These are phyloP conservation scores for Heterotis niloticus DNA, from an alignment of 2,113 vertebrate species.

Conservation along the genomic window DNA sequence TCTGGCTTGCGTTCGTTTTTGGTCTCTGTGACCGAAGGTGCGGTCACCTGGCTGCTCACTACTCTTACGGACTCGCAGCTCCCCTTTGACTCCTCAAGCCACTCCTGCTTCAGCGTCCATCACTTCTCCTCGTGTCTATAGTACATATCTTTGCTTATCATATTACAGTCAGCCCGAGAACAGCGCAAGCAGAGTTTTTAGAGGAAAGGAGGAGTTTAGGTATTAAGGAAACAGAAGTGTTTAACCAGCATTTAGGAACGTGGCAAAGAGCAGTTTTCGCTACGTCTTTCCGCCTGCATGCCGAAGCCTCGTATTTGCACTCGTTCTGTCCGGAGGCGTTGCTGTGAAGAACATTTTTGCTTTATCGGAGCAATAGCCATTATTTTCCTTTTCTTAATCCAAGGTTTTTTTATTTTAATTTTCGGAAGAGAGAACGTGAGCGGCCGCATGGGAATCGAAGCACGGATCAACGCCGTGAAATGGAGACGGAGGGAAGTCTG, in stretches of 20 bases:
- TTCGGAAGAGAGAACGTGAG: background rate
- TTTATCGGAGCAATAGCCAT: conserved; percentile 41
- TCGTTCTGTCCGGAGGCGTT: conserved; percentile 53
- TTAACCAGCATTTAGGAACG: conserved; percentile 2
- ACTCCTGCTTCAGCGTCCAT: conserved; percentile 12
- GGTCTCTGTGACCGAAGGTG: background rate
- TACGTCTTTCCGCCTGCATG: conserved; percentile 32
- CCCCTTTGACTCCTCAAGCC: conserved; percentile 1
- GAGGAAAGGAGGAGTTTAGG: background rate
- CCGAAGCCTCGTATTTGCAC: conserved; percentile 55
- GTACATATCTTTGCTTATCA: background rate
- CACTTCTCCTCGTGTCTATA: conserved; percentile 33
- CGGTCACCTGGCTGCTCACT: background rate
- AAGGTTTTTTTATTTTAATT: conserved; percentile 13
- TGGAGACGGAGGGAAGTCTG: conserved; percentile 28
- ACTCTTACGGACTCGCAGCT: background rate
- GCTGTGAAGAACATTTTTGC: conserved; percentile 70
- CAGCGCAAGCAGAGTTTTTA: background rate
- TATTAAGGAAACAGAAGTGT: background rate
- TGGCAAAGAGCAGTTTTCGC: background rate
- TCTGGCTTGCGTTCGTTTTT: background rate
- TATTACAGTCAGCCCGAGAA: conserved; percentile 1
- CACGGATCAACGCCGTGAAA: conserved; percentile 48
- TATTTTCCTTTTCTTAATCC: conserved; percentile 24
- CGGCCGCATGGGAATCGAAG: conserved; percentile 23